Evolutionary conservation across 2,113 vertebrate species (phyloP), one percentile per base, ranked within the genome.

Genomic region (Fulmarus glacialis): DNA sequence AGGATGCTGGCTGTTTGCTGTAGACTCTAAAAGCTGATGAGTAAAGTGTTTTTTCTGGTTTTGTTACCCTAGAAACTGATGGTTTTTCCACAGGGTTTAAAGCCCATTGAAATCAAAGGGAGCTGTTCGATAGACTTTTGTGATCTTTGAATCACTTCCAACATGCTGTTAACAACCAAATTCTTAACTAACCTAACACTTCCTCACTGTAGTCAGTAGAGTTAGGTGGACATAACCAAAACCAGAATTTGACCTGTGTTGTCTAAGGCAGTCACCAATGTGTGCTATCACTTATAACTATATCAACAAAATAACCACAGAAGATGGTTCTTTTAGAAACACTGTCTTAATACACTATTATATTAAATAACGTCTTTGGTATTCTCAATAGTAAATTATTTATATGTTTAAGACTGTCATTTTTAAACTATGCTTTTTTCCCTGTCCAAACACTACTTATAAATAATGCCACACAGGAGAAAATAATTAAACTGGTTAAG

Each of bases 361-460:
- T 73, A 73, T 91, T 96, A 95, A 97, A 90, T 82, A 96, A 91
- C 81, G 56, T 79, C 88, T 91, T 74, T 90, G 93, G 93, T 91
- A 93, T 92, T 95, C 73, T 40, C 82, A 95, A 62, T 90, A 95
- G 80, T 93, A 95, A 95, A 97, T 93, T 90, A 97, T 95, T 95
- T 96, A 90, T 94, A 90, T 81, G 91, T 92, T 93, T 93, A 88
- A 93, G 87, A 84, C 82, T 95, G 77, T 91, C 38, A 89, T 95
- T 95, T 96, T 94, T 93, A 94, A 96, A 90, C 88, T 95, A 87
- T 95, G 93, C 83, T 92, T 97, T 94, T 86, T 89, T 91, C 89
- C 79, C 38, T 86, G 79, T 96, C 95, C 89, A 97, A 96, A 87
- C 71, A 88, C 64, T 81, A 60, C 87, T 83, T 95, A 73, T 12